Conservation (phyloP, 1,140 invertebrate species). For the Drosophila prosaltans region DNA sequence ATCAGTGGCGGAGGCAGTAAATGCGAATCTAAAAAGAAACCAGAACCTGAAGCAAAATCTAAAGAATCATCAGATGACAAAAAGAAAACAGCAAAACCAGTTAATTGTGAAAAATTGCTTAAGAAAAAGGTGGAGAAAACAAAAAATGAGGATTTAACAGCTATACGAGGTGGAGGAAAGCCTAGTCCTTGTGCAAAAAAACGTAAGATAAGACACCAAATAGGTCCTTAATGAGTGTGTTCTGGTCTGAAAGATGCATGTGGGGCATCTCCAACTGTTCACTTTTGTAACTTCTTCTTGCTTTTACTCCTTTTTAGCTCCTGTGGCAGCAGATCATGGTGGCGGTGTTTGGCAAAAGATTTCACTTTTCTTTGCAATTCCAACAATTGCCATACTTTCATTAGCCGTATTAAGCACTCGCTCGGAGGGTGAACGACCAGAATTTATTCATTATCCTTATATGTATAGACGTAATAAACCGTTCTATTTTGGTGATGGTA, state of each 20-base stretch:
- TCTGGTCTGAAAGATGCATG: too few species aligned
- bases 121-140: not conserved
- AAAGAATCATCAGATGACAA: not conserved
- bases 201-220: not conserved
- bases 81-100: not conserved
- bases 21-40: not conserved
- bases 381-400: constrained; percentile 41
- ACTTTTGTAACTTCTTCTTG: too few species aligned
- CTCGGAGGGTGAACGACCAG: constrained; percentile 82
- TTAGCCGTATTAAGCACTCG: constrained; percentile 32
- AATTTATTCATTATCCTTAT: constrained; percentile 89
- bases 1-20: constrained; percentile 3
- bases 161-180: constrained; percentile 1
- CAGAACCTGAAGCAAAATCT: not conserved
- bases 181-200: not conserved
- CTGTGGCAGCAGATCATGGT: not conserved
- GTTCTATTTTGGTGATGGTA: constrained; percentile 94
- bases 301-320: not conserved
- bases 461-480: constrained; percentile 87
- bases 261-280: too few species aligned
- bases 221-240: too few species aligned
- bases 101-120: not conserved
- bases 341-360: constrained; percentile 32
- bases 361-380: constrained; percentile 37
- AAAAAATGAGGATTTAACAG: not conserved